Evolutionary conservation across 2,888 invertebrate species (phyloP).

Genomic region (Hemistola chrysoprasaria): DNA sequence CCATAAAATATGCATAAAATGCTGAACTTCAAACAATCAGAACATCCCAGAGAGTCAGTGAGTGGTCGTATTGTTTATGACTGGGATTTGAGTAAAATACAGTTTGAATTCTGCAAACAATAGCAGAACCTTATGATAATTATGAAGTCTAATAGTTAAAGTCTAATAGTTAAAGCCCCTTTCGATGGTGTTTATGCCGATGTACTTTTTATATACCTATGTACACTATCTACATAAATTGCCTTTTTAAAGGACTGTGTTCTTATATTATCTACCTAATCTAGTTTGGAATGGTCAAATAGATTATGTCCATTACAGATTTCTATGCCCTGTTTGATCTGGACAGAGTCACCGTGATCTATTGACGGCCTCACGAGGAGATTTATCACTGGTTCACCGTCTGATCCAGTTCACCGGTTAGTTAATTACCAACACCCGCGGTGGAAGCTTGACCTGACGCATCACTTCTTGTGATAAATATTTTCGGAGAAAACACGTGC

Average conservation of each 20-base stretch:
- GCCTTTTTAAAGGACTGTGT: no score
- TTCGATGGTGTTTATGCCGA: no score
- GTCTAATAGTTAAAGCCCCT: no score
- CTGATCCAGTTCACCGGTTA: slow-evolving; percentile 33
- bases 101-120: slow-evolving; percentile 24
- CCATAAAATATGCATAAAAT: slow-evolving; percentile 34
- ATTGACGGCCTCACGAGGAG: slow-evolving; percentile 35
- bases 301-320: slow-evolving; percentile 48
- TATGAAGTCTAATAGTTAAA: no score
- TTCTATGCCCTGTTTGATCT: slow-evolving; percentile 60
- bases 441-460: slow-evolving; percentile 23
- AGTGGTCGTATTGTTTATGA: slow-evolving; percentile 48
- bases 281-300: slow-evolving; percentile 57
- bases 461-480: slow-evolving; percentile 53
- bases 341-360: slow-evolving; percentile 46
- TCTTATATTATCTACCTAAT: no score
- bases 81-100: slow-evolving; percentile 46
- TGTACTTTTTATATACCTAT: no score
- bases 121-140: slow-evolving; percentile 5
- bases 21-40: slow-evolving; percentile 41
- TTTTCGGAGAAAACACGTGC: slow-evolving; percentile 60
- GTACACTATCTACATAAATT: no score
- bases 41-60: slow-evolving; percentile 40
- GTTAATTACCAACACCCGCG: slow-evolving; percentile 50
- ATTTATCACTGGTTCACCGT: slow-evolving; percentile 34